Conservation (phyloP, 2,888 invertebrate species). For the Drosophila cracens region DNA sequence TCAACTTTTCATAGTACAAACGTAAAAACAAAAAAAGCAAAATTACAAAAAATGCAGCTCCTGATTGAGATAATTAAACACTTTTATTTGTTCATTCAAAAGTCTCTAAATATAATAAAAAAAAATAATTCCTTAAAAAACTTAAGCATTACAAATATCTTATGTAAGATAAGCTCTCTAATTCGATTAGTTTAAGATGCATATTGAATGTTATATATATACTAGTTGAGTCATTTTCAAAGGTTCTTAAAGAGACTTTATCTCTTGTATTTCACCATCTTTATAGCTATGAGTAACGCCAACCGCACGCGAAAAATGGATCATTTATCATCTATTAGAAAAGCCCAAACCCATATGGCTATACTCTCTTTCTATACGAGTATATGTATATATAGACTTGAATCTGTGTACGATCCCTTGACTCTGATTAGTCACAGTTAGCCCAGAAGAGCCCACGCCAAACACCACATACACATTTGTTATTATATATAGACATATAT, state of each 20-base stretch:
- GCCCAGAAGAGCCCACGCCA: background rate
- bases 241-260: accelerated
- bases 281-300: background rate
- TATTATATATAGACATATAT: background rate
- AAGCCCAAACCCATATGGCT: background rate
- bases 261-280: background rate
- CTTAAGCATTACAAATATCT: background rate
- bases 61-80: background rate
- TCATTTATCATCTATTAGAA: conserved; percentile 25
- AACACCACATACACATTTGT: background rate
- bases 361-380: background rate
- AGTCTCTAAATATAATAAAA: background rate
- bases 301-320: background rate
- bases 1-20: background rate
- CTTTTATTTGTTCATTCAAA: background rate
- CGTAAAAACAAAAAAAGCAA: background rate
- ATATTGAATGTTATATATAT: background rate
- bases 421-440: conserved; percentile 17
- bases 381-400: background rate
- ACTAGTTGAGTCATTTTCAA: background rate
- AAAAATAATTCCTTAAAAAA: background rate
- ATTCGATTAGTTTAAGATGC: background rate
- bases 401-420: conserved; percentile 4
- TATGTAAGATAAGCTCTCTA: background rate
- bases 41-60: background rate